These are phyloP conservation scores for Colostygia pectinataria DNA, from an alignment of 2,888 invertebrate species.

Conservation along the genomic window DNA sequence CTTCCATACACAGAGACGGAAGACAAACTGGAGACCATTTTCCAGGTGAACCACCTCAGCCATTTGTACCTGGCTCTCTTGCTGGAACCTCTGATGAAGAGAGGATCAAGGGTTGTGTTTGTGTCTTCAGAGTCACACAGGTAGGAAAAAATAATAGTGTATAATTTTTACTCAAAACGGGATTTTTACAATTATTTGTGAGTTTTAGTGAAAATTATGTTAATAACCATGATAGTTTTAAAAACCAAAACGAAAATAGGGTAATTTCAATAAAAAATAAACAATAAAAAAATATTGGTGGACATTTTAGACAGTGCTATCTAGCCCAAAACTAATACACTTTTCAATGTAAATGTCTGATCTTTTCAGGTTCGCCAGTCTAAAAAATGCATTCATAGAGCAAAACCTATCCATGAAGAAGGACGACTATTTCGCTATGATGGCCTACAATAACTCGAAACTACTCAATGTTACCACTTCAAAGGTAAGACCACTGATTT, in stretches of 20 bases:
- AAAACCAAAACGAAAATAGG: too few relatives aligned
- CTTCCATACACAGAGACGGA: constrained; percentile 87
- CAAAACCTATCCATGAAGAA: constrained; percentile 87
- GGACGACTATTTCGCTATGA: constrained; percentile 90
- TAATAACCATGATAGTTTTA: too few relatives aligned
- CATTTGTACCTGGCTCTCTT: constrained; percentile 91
- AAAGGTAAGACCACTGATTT: constrained; percentile 76
- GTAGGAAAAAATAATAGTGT: constrained; percentile 56
- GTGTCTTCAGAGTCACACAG: constrained; percentile 95
- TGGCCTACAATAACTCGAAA: constrained; percentile 95
- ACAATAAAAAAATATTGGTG: too few relatives aligned
- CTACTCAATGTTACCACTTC: constrained; percentile 93
- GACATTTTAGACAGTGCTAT: too few relatives aligned
- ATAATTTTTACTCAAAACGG: too few relatives aligned
- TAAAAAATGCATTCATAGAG: constrained; percentile 78
- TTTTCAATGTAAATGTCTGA: too few relatives aligned
- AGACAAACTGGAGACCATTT: constrained; percentile 89
- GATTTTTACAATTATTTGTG: too few relatives aligned
- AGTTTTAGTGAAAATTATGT: constrained; percentile 4
- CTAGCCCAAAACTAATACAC: too few relatives aligned
- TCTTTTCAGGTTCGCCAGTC: constrained; percentile 66
- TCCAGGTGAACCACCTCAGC: constrained; percentile 94
- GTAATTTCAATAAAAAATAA: too few relatives aligned
- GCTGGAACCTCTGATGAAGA: constrained; percentile 86
- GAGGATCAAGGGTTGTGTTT: constrained; percentile 89